Percentiles rank a stretch among this genome's conserved stretches.
phyloP scores from a whole-genome alignment of 2,888 invertebrate genomes.

The Eugnorisma glareosa region DNA sequence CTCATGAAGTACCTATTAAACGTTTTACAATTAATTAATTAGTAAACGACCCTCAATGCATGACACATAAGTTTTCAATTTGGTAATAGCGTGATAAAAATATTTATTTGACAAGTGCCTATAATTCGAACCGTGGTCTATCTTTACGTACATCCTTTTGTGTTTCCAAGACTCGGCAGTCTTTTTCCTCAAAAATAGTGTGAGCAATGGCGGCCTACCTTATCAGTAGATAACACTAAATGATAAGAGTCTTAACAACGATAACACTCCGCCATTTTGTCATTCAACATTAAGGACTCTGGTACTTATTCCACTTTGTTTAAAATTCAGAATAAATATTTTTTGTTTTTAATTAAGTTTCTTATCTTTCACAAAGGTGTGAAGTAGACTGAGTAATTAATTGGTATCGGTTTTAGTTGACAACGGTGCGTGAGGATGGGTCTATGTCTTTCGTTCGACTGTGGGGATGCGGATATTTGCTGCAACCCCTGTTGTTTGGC shows the following conservation, averaged over 20 bases:
- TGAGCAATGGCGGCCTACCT: slow-evolving; percentile 56
- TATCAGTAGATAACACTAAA: slow-evolving; percentile 77
- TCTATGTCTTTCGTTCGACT: slow-evolving; percentile 85
- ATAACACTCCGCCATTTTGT: slow-evolving; percentile 72
- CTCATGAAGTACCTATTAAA: background rate
- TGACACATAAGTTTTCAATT: slow-evolving; percentile 20
- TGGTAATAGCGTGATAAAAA: slow-evolving; percentile 9
- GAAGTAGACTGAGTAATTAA: slow-evolving; percentile 49
- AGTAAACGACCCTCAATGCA: background rate
- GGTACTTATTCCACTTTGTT: slow-evolving; percentile 55
- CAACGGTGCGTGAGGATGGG: slow-evolving; percentile 80
- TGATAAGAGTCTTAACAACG: slow-evolving; percentile 71
- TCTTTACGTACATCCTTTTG: slow-evolving; percentile 47
- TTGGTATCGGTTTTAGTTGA: slow-evolving; percentile 76
- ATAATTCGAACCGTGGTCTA: background rate
- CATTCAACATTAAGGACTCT: slow-evolving; percentile 55
- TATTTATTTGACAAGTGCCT: slow-evolving; percentile 37
- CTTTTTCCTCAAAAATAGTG: slow-evolving; percentile 34
- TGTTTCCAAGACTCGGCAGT: slow-evolving; percentile 42
- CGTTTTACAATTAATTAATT: slow-evolving; percentile 7
- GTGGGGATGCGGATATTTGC: slow-evolving; percentile 85
- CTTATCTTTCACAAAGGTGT: slow-evolving; percentile 22
- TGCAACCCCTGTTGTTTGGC: slow-evolving; percentile 87
- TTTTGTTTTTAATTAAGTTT: background rate
- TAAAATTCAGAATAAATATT: slow-evolving; percentile 58